Evolutionary conservation across 2,888 invertebrate genomes (phyloP).

Genomic region (Isoperla grammatica): DNA sequence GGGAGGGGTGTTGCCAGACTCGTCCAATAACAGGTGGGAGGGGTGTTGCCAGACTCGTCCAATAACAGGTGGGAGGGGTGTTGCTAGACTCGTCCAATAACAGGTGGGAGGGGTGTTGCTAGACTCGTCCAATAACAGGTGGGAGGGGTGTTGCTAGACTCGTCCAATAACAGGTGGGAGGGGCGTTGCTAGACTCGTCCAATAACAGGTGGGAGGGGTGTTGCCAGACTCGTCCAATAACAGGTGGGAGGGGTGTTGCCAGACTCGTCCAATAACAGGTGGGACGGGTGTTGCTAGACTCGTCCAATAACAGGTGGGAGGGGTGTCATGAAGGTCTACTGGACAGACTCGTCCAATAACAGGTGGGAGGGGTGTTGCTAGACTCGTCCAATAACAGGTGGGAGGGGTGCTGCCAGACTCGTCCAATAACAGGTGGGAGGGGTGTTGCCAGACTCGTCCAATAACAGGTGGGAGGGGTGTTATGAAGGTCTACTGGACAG

Average conservation of each 20-base stretch:
- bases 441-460: too few species aligned
- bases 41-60: too few species aligned
- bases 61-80: too few species aligned
- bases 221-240: too few species aligned
- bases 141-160: conserved; percentile 61
- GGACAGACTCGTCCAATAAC: too few species aligned
- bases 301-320: conserved; percentile 76
- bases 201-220: conserved; percentile 63
- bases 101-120: conserved; percentile 44
- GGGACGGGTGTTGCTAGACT: conserved; percentile 99
- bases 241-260: conserved; percentile 46
- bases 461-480: too few species aligned
- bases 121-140: too few species aligned
- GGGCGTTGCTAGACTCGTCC: conserved; percentile 84
- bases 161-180: too few species aligned
- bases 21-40: conserved; percentile 76
- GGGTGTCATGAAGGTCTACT: too few species aligned
- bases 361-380: too few species aligned
- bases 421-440: conserved; percentile 71
- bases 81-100: conserved; percentile 89
- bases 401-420: conserved; percentile 97
- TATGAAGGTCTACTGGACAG: conserved; percentile 83
- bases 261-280: too few species aligned
- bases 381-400: too few species aligned
- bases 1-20: conserved; percentile 99